Conservation (phyloP, 1,140 invertebrate species). For the Eurosta solidaginis region DNA sequence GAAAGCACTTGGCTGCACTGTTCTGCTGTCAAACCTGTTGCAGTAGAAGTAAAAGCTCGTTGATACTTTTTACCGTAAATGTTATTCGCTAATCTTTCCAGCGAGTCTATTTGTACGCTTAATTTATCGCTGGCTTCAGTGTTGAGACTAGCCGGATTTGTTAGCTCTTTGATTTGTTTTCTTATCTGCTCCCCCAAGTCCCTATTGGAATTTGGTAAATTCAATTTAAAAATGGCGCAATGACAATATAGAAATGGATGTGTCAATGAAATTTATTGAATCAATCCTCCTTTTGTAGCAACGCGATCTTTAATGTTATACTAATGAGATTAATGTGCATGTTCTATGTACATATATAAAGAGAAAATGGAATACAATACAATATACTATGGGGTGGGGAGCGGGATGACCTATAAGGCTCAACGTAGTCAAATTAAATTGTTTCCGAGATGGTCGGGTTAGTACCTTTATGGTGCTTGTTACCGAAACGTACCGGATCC, state of each 20-base stretch:
- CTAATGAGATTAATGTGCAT: too few relatives aligned
- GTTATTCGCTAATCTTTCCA: conserved; percentile 74
- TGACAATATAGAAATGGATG: not conserved
- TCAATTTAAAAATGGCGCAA: not conserved
- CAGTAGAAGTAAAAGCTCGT: conserved; percentile 64
- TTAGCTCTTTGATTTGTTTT: conserved; percentile 69
- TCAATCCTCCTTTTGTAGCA: not conserved
- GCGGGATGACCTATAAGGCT: too few relatives aligned
- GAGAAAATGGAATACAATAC: too few relatives aligned
- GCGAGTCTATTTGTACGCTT: conserved; percentile 68
- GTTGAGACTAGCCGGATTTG: conserved; percentile 65
- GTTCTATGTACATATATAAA: too few relatives aligned
- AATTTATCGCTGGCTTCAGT: conserved; percentile 66
- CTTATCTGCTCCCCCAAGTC: conserved; percentile 78
- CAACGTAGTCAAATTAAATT: too few relatives aligned
- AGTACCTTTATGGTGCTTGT: too few relatives aligned
- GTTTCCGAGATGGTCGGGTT: too few relatives aligned
- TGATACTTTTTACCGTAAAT: conserved; percentile 70
- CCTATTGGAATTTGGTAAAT: conserved; percentile 49
- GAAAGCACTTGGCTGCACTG: conserved; percentile 74
- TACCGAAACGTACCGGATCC: too few relatives aligned
- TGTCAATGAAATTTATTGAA: not conserved
- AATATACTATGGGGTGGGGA: too few relatives aligned
- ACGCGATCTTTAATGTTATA: not conserved
- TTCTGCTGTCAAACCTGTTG: conserved; percentile 71